phyloP scores from a whole-genome alignment of 2,888 invertebrate species.

The Acrobasis repandana region DNA sequence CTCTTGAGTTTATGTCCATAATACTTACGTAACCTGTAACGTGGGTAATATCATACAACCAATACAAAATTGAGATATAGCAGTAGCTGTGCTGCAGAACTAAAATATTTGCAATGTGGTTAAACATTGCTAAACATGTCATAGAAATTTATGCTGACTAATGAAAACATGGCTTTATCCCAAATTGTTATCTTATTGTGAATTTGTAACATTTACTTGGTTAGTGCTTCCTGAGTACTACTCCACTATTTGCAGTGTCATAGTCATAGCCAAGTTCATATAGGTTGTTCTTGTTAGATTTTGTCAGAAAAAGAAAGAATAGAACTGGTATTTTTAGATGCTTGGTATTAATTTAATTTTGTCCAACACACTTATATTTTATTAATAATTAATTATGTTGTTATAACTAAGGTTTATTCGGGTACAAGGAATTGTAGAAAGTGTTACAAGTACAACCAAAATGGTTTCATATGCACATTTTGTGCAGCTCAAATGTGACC shows the following conservation, averaged over 20 bases:
- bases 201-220: slow-evolving; percentile 3
- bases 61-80: no score
- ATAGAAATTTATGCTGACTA: not conserved
- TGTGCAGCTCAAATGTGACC: no score
- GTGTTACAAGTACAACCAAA: not conserved
- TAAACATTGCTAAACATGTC: not conserved
- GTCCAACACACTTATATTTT: not conserved
- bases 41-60: no score
- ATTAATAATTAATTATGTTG: not conserved
- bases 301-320: not conserved
- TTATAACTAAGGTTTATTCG: not conserved
- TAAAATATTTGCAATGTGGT: not conserved
- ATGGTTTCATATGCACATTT: not conserved
- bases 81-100: not conserved
- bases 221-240: not conserved
- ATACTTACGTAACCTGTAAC: no score
- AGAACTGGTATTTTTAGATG: no score
- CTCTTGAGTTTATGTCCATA: no score
- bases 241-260: not conserved
- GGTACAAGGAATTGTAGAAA: not conserved
- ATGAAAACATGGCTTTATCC: not conserved
- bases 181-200: slow-evolving; percentile 2
- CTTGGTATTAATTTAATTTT: no score
- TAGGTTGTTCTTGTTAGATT: not conserved
- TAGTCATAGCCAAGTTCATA: not conserved